phyloP scores from a whole-genome alignment of 2,797 vertebrate species.

The Prionace glauca region DNA sequence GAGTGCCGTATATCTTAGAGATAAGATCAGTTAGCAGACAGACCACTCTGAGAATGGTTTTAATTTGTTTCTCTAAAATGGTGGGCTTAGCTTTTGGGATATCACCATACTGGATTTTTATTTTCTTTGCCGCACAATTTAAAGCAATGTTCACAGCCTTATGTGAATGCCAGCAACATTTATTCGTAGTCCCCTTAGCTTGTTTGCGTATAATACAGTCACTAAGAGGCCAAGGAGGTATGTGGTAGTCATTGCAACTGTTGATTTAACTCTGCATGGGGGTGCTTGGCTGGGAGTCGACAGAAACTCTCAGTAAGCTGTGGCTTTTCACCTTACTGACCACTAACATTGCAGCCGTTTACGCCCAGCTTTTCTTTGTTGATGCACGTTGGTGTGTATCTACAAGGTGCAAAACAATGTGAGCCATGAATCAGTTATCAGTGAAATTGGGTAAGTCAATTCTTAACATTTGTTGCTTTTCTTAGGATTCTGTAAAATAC shows the following conservation, averaged over 20 bases:
- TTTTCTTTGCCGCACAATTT: background rate
- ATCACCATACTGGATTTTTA: background rate
- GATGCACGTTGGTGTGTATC: background rate
- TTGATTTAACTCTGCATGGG: conserved; percentile 29
- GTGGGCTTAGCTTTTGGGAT: background rate
- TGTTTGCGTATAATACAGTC: background rate
- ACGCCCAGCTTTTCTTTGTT: background rate
- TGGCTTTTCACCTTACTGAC: conserved; percentile 12
- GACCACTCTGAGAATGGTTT: background rate
- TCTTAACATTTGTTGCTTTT: background rate
- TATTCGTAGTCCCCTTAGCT: background rate
- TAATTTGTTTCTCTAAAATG: background rate
- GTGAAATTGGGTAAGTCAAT: background rate
- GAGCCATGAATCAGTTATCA: background rate
- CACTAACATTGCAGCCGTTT: conserved; percentile 7
- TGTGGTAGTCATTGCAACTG: conserved; percentile 15
- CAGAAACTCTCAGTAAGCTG: conserved; percentile 6
- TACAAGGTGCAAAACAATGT: background rate
- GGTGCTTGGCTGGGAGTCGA: background rate
- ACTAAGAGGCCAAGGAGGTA: conserved; percentile 27
- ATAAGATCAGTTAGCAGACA: conserved; percentile 1
- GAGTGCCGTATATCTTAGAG: background rate
- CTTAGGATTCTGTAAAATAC: background rate
- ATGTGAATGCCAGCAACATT: background rate
- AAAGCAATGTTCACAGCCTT: background rate